Evolutionary conservation across 1,140 invertebrate genomes (phyloP).

Genomic region (Drosophila nigromelanica): DNA sequence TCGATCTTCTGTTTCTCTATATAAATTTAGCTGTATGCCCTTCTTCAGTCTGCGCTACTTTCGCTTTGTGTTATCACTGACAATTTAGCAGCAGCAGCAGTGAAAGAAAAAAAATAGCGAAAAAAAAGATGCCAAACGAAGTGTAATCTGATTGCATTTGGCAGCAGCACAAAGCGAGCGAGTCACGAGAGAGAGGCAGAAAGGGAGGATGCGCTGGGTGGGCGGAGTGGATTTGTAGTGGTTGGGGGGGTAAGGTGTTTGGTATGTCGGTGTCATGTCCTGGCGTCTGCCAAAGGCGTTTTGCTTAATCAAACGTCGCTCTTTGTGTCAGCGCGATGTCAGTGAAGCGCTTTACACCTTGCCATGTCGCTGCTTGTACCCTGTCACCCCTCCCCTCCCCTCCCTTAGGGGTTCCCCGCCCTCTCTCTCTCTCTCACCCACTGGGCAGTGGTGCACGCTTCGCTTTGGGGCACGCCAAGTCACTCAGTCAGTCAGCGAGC

Average conservation of each 20-base stretch:
- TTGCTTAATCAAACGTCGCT: constrained; percentile 71
- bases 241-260: constrained; percentile 3
- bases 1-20: too few species aligned
- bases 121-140: constrained; percentile 49
- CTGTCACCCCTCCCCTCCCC: neutral
- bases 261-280: constrained; percentile 48
- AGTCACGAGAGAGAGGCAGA: neutral
- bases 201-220: neutral
- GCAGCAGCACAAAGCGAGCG: constrained; percentile 58
- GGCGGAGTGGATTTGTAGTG: neutral
- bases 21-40: constrained; percentile 8
- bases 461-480: constrained; percentile 30
- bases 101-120: neutral
- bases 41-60: constrained; percentile 34
- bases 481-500: constrained; percentile 25
- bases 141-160: constrained; percentile 77
- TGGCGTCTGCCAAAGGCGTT: constrained; percentile 64
- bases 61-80: constrained; percentile 59
- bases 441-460: constrained; percentile 4
- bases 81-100: constrained; percentile 54
- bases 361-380: constrained; percentile 11
- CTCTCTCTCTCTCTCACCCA: neutral
- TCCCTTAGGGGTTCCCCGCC: neutral
- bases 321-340: constrained; percentile 69
- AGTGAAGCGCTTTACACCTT: constrained; percentile 49